Evolutionary conservation across 2,113 vertebrate species (phyloP), one percentile per base, ranked within the genome.

Genomic region (Clarias gariepinus): DNA sequence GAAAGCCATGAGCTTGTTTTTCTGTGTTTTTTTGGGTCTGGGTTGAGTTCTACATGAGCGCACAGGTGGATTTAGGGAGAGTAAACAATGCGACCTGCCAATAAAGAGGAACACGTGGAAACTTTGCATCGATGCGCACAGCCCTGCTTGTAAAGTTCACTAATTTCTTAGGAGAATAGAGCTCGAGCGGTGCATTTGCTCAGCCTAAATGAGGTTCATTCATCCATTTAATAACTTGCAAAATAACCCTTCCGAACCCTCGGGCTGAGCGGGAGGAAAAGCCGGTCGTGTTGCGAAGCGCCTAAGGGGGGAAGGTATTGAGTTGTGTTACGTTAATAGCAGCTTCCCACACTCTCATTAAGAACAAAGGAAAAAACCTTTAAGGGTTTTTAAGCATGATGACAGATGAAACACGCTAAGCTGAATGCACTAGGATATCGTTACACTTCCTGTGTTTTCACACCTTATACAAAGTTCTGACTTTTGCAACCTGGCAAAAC

Each of bases 221-320:
- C 81, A 87, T 87, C 87, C 87, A 82, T 89, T 84, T 87, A 90
- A 90, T 89, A 91, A 91, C 87, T 85, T 83, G 25, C 57, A 89
- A 85, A 89, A 89, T 86, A 89, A 89, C 79, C 80, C 60, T 82
- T 69, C 58, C 41, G 66, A 85, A 74, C 58, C 86, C 53, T 60
- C 60, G 12, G 23, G 82, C 82, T 85, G 64, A 55, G 81, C 55
- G 61, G 53, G 86, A 69, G 84, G 69, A 85, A 78, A 86, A 64
- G 86, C 47, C 36, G 81, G 81, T 84, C 55, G 63, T 87, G 60
- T 77, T 25, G 47, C 25, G 15, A 63, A 84, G 11, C 47, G 66
- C 73, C 41, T 23, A 28, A 76, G 73, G 74, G 36, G 21, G 30
- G 55, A 82, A 84, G 78, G 66, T 68, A 81, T 80, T 82, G 53